Evolutionary conservation across 1,140 invertebrate genomes (phyloP).

Genomic region (Olivierus martensii): DNA sequence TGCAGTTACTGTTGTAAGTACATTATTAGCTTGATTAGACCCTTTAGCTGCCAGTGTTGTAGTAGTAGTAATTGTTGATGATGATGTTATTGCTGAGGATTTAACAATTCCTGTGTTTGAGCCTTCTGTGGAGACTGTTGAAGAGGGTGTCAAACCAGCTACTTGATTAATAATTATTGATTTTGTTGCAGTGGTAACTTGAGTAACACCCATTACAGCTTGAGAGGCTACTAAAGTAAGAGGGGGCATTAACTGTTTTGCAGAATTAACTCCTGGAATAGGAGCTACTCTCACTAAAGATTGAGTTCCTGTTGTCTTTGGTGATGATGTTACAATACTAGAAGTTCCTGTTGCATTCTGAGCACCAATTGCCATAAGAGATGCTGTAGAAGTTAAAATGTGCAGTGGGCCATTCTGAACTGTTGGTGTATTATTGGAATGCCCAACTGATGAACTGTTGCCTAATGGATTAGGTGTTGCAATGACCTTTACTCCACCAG

Average conservation of each 20-base stretch:
- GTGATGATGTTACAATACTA: neutral
- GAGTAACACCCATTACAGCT: slow-evolving; percentile 8
- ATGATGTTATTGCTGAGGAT: too few species aligned
- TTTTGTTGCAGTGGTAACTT: slow-evolving; percentile 4
- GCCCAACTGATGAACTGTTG: slow-evolving; percentile 5
- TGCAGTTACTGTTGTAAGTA: neutral
- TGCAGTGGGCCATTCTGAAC: slow-evolving; percentile 9
- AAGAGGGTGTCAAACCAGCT: neutral
- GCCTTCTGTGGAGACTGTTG: neutral
- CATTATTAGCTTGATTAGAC: neutral
- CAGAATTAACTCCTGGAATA: neutral
- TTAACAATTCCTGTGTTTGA: neutral
- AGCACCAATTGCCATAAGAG: too few species aligned
- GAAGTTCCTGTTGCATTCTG: too few species aligned
- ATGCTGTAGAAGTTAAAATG: slow-evolving; percentile 4
- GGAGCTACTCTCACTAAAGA: neutral
- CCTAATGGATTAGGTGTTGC: slow-evolving; percentile 10
- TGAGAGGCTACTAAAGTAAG: slow-evolving; percentile 8
- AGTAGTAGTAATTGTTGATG: too few species aligned
- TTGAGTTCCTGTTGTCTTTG: neutral
- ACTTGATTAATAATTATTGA: neutral
- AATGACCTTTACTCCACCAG: slow-evolving; percentile 10
- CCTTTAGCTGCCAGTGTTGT: too few species aligned
- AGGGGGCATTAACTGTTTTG: slow-evolving; percentile 7
- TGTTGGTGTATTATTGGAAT: slow-evolving; percentile 2